A percentile compares a stretch with the other conserved stretches of the same genome.
These are phyloP conservation scores for Drosophila neutralis DNA, from an alignment of 2,888 invertebrate genomes.

Conservation along the genomic window DNA sequence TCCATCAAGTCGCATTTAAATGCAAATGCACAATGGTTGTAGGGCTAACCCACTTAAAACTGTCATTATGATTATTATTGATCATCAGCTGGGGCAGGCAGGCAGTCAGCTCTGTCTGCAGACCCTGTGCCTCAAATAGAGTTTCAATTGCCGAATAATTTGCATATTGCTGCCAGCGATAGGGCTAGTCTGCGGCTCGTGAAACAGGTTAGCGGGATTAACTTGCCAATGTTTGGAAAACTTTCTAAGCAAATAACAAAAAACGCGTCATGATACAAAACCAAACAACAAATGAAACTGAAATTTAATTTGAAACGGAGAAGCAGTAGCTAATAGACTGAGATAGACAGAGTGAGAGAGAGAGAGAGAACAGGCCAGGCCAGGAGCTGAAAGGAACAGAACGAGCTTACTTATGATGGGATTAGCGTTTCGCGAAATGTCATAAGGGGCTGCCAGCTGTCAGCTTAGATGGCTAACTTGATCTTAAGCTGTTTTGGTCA, in stretches of 20 bases:
- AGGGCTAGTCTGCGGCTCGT: conserved; percentile 33
- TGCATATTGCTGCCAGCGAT: conserved; percentile 60
- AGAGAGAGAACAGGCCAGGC: not conserved
- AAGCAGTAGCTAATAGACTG: conserved; percentile 17
- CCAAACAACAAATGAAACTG: conserved; percentile 57
- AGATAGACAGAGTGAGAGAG: not conserved
- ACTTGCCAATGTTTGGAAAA: conserved; percentile 74
- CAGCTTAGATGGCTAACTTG: conserved; percentile 78
- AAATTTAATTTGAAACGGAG: conserved; percentile 65
- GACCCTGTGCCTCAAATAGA: conserved; percentile 33
- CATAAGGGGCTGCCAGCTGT: conserved; percentile 75
- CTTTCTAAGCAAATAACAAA: conserved; percentile 68
- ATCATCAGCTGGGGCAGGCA: conserved; percentile 52
- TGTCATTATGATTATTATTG: conserved; percentile 80
- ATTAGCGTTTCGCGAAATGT: conserved; percentile 72
- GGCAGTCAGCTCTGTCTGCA: not conserved
- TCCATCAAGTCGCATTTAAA: conserved; percentile 70
- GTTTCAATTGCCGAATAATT: conserved; percentile 55
- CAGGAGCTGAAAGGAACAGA: conserved; percentile 22
- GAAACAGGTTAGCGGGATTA: conserved; percentile 75
- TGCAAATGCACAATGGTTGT: conserved; percentile 54
- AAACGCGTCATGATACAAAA: conserved; percentile 18
- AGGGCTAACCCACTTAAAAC: conserved; percentile 75
- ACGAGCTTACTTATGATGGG: conserved; percentile 70
- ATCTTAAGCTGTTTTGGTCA: conserved; percentile 80